Evolutionary conservation across 2,888 invertebrate species (phyloP).

Genomic region (Autographa gamma): DNA sequence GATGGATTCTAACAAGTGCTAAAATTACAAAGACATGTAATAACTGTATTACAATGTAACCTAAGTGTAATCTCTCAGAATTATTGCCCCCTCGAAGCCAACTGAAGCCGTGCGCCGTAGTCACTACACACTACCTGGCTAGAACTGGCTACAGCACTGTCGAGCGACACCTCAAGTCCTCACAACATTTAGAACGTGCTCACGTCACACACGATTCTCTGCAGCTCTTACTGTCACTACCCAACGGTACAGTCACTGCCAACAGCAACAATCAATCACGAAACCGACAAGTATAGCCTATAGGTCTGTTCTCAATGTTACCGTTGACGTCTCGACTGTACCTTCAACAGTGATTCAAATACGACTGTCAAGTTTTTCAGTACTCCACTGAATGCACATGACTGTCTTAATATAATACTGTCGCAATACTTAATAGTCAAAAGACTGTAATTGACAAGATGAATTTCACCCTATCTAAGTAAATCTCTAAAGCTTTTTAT

Average conservation of each 20-base stretch:
- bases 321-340: background rate
- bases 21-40: conserved; percentile 68
- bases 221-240: conserved; percentile 28
- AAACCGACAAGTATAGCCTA: too few relatives aligned
- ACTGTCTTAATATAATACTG: background rate
- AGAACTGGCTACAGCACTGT: conserved; percentile 69
- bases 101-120: conserved; percentile 86
- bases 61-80: conserved; percentile 74
- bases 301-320: background rate
- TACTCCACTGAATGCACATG: background rate
- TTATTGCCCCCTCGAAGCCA: conserved; percentile 81
- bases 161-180: conserved; percentile 87
- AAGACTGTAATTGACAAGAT: conserved; percentile 9
- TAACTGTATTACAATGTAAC: conserved; percentile 63
- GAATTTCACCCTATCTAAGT: conserved; percentile 3
- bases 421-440: conserved; percentile 5
- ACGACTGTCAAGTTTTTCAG: conserved; percentile 1
- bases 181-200: conserved; percentile 55
- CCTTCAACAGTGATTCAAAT: conserved; percentile 1
- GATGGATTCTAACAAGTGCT: conserved; percentile 73
- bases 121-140: conserved; percentile 82
- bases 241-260: background rate
- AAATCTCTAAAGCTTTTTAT: background rate
- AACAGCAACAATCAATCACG: background rate
- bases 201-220: conserved; percentile 35